Base-by-base conservation (phyloP, 2,888 invertebrate genomes). In the Catotricha subobsoleta region DNA sequence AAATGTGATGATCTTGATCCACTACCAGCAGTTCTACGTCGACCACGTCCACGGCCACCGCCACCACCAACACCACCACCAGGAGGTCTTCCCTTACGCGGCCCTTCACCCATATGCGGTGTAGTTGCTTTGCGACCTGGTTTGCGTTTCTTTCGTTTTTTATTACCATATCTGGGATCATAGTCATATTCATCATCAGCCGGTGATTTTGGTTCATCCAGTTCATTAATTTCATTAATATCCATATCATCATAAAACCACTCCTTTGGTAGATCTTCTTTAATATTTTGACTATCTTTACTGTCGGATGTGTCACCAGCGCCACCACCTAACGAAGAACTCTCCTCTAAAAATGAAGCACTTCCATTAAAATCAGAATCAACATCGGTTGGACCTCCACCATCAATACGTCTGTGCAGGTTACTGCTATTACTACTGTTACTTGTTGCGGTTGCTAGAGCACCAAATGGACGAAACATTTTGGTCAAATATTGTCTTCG, bases 241-340 rank as follows among this genome's bases (percentile, higher is more conserved):
- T 86, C 86, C 54, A 82, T 70, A 46, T 88, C 87, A 55, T 88
- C 88, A 53, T 84, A 87, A 63, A 79, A 88, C 87, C 87, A 88
- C 51, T 86, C 84, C 67, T 80, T 82, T 49, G 76, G 72, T 47
- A 67, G 62, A 55, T 80, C 79, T 66, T 87, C 86, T 59, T 86
- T 84, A 7, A 78, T 68, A 16, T 75, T 72, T 51, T 81, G 73
- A 52, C 84, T 87, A 54, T 88, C 87, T 57, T 86, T 86, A 49
- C 80, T 86, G 47, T 80, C 74, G 15, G 62, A 62, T 20, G 75
- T 67, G 33, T 71, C 63, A 43, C 56, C 60, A 30, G 59, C 62
- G 23, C 62, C 60, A 41, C 62, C 47, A 2, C 62, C 62, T 28
- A 60, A 58, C 18, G 37, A 33, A n/a, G n/a, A n/a, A 21, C 23